Evolutionary conservation across 2,797 vertebrate genomes (phyloP).

Genomic region (Propithecus perrieri): DNA sequence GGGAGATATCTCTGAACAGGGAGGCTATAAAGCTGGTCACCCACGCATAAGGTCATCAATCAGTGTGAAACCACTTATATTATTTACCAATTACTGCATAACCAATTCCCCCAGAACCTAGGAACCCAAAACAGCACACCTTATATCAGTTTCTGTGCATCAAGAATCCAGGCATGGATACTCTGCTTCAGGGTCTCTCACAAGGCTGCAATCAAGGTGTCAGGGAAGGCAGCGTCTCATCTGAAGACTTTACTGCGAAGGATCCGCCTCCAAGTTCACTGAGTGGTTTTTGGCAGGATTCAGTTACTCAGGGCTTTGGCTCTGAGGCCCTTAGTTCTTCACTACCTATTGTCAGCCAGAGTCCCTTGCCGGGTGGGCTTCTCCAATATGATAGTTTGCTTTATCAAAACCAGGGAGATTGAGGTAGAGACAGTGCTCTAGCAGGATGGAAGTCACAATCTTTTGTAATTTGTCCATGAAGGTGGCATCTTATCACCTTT

Average conservation of each 20-base stretch:
- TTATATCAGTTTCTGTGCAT: neutral
- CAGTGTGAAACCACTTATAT: neutral
- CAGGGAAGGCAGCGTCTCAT: neutral
- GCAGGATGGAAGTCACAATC: neutral
- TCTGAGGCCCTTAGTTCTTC: neutral
- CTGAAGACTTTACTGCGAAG: neutral
- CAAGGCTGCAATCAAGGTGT: neutral
- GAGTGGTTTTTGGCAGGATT: neutral
- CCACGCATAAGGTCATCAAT: neutral
- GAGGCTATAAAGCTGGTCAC: neutral
- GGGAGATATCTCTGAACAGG: neutral
- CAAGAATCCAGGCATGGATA: neutral
- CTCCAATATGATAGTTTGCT: neutral
- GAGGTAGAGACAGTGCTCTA: neutral
- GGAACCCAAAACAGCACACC: neutral
- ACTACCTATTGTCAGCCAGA: neutral
- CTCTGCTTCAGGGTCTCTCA: neutral
- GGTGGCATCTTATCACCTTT: neutral
- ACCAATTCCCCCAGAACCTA: neutral
- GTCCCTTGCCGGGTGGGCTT: neutral
- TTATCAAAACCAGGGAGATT: neutral
- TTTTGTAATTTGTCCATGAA: neutral
- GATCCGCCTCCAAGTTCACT: neutral
- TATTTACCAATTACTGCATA: neutral
- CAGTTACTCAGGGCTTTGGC: neutral